Evolutionary conservation across 2,113 vertebrate genomes (phyloP).

Genomic region (Tragelaphus strepsiceros): DNA sequence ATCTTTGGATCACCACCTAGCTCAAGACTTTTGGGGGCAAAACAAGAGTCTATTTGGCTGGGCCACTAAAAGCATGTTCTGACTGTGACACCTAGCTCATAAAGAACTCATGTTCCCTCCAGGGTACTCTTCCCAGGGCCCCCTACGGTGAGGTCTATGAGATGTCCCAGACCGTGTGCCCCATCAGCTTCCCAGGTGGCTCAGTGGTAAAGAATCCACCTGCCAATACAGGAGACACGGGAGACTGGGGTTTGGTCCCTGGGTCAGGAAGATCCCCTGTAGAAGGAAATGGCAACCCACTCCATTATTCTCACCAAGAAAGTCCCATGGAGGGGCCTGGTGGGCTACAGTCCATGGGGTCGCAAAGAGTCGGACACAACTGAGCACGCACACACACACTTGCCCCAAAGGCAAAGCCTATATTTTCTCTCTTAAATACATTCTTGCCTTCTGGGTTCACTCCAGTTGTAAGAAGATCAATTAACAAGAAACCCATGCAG

Average conservation of each 20-base stretch:
- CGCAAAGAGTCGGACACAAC: fast-evolving
- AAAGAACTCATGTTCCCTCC: not conserved
- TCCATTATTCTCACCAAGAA: not conserved
- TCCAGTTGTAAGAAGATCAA: conserved; percentile 15
- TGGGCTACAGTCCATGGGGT: not conserved
- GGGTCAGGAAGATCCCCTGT: not conserved
- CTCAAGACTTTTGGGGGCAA: not conserved
- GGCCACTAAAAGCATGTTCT: not conserved
- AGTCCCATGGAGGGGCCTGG: not conserved
- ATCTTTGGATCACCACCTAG: not conserved
- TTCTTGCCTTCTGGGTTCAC: conserved; percentile 19
- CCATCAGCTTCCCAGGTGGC: not conserved
- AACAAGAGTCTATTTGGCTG: not conserved
- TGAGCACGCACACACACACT: fast-evolving
- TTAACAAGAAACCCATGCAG: conserved; percentile 47
- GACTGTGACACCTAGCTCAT: not conserved
- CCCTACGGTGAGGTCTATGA: not conserved
- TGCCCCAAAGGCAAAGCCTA: not conserved
- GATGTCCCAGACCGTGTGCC: not conserved
- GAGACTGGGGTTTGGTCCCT: not conserved
- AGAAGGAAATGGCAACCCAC: not conserved
- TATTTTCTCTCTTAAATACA: conserved; percentile 7
- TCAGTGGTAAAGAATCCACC: not conserved
- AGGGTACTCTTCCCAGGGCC: not conserved
- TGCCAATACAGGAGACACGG: not conserved